A percentile compares a stretch with the other conserved stretches of the same genome.
phyloP scores from a whole-genome alignment of 2,797 vertebrate genomes.

The Hyperoplus immaculatus region DNA sequence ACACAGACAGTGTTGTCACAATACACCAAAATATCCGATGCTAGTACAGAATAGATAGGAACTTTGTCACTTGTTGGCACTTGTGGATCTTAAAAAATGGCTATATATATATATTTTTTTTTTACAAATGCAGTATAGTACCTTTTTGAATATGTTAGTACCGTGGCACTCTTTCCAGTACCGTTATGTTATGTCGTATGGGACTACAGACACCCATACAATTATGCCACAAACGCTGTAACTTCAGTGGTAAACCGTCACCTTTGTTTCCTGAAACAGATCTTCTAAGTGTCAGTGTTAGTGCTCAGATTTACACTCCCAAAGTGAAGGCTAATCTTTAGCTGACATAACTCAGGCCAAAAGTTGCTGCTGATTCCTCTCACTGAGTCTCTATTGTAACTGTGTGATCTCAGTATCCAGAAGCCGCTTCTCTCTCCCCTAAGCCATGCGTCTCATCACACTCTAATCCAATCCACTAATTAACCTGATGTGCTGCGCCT shows the following conservation, averaged over 20 bases:
- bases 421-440: slow-evolving; percentile 24
- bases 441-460: slow-evolving; percentile 36
- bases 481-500: slow-evolving; percentile 67
- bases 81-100: too few species aligned
- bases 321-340: slow-evolving; percentile 17
- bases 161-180: too few species aligned
- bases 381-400: neutral
- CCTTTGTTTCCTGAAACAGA: slow-evolving; percentile 42
- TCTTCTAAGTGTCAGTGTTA: neutral
- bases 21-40: neutral
- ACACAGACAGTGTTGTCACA: neutral
- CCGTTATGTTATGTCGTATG: too few species aligned
- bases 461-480: slow-evolving; percentile 71
- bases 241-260: slow-evolving; percentile 9
- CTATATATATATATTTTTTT: too few species aligned
- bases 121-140: too few species aligned
- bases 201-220: slow-evolving; percentile 1
- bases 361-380: slow-evolving; percentile 23
- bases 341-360: neutral
- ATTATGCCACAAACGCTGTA: slow-evolving; percentile 23
- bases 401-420: slow-evolving; percentile 14
- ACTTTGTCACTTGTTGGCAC: too few species aligned
- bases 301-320: neutral
- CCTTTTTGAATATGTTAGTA: too few species aligned
- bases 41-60: too few species aligned